Conservation (phyloP, 2,888 invertebrate species). For the Hyles lineata region DNA sequence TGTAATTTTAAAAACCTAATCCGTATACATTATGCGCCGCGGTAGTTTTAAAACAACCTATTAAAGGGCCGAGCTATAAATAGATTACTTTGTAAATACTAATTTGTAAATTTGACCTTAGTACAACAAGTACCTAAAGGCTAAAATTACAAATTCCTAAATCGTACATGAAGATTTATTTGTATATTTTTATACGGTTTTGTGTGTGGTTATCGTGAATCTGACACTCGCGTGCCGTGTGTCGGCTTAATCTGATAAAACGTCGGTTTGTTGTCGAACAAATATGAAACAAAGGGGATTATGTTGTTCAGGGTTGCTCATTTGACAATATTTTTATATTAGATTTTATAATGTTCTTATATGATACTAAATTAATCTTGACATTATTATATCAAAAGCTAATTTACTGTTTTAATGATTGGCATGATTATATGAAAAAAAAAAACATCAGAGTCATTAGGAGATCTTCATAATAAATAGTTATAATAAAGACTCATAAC, state of each 20-base stretch:
- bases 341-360: not conserved
- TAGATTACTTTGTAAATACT: too few species aligned
- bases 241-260: slow-evolving; percentile 5
- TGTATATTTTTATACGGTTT: not conserved
- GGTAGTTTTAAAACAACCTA: not conserved
- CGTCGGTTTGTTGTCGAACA: not conserved
- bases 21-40: not conserved
- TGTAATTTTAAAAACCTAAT: not conserved
- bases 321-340: not conserved
- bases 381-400: too few species aligned
- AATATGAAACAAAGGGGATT: not conserved
- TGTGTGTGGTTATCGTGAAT: slow-evolving; percentile 10
- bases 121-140: not conserved
- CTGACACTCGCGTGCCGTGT: slow-evolving; percentile 8
- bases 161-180: not conserved
- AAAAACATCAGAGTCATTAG: too few species aligned
- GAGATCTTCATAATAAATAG: too few species aligned
- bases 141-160: slow-evolving; percentile 9
- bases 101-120: not conserved
- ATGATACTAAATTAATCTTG: too few species aligned
- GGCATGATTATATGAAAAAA: too few species aligned
- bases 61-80: not conserved
- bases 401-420: too few species aligned
- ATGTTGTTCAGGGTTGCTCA: not conserved
- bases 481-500: too few species aligned